Evolutionary conservation across 2,113 vertebrate species (phyloP).

Genomic region (Ia io): DNA sequence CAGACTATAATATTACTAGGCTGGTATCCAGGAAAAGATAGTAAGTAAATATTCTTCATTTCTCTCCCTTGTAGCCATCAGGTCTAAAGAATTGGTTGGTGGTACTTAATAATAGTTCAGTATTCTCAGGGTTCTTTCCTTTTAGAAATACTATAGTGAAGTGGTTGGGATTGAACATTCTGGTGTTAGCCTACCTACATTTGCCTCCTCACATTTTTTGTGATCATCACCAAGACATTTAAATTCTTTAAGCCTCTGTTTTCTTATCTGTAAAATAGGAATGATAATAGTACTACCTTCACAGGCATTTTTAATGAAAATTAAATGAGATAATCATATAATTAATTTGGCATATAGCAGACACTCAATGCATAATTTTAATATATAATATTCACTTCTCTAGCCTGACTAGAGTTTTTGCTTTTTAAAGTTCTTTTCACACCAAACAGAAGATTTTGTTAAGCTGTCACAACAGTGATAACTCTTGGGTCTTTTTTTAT

Average conservation of each 20-base stretch:
- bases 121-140: background rate
- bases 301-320: conserved; percentile 24
- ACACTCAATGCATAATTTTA: background rate
- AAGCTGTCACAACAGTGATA: conserved; percentile 44
- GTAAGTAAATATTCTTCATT: background rate
- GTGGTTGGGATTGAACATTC: background rate
- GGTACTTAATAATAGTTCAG: background rate
- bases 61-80: conserved; percentile 18
- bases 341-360: conserved; percentile 10
- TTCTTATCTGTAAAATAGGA: conserved; percentile 5
- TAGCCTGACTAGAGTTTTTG: conserved; percentile 22
- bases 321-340: conserved; percentile 48
- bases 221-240: background rate
- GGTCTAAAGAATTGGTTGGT: background rate
- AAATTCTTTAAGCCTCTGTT: conserved; percentile 24
- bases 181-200: background rate
- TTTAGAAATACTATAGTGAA: background rate
- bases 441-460: conserved; percentile 42
- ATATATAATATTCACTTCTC: conserved; percentile 15
- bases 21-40: background rate
- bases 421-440: conserved; percentile 52
- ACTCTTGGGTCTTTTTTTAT: conserved; percentile 15
- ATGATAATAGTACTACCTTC: background rate
- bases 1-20: background rate
- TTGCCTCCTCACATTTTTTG: background rate